A percentile compares a stretch with the other conserved stretches of the same genome.
phyloP scores from a whole-genome alignment of 2,888 invertebrate species.

The Dynastes hyllus region DNA sequence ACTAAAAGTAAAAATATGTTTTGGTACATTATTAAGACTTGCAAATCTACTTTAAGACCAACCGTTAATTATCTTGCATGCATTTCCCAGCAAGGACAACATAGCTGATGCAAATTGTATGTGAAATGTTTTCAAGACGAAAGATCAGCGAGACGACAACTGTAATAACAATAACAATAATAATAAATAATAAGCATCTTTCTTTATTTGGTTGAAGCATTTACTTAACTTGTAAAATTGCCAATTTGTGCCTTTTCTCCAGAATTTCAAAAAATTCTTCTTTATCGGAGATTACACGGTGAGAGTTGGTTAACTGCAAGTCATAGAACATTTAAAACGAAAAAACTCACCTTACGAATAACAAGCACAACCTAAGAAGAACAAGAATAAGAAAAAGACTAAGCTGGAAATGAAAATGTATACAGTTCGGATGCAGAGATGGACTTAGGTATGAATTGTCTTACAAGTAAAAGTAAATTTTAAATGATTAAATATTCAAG shows the following conservation, averaged over 20 bases:
- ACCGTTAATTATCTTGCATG: neutral
- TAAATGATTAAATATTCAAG: too few species aligned
- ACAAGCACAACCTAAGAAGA: constrained; percentile 1
- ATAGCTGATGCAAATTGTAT: constrained; percentile 9
- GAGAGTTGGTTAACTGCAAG: constrained; percentile 30
- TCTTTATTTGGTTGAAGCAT: constrained; percentile 20
- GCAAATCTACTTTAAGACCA: neutral
- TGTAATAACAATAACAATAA: constrained; percentile 22
- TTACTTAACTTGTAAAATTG: constrained; percentile 32
- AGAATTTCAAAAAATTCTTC: constrained; percentile 33
- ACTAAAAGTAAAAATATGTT: too few species aligned
- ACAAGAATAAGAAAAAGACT: constrained; percentile 10
- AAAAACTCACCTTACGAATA: constrained; percentile 4
- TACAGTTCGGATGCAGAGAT: constrained; percentile 18
- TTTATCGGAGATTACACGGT: constrained; percentile 33
- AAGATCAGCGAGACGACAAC: neutral
- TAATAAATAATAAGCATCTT: constrained; percentile 30
- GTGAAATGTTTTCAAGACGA: constrained; percentile 19
- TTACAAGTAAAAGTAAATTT: too few species aligned
- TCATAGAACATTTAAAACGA: constrained; percentile 41
- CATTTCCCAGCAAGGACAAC: neutral
- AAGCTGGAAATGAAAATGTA: constrained; percentile 15
- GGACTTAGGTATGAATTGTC: constrained; percentile 1
- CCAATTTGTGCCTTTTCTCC: constrained; percentile 22
- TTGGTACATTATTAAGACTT: neutral